These are phyloP conservation scores for Ichneumon xanthorius DNA, from an alignment of 2,888 invertebrate species.

Conservation along the genomic window DNA sequence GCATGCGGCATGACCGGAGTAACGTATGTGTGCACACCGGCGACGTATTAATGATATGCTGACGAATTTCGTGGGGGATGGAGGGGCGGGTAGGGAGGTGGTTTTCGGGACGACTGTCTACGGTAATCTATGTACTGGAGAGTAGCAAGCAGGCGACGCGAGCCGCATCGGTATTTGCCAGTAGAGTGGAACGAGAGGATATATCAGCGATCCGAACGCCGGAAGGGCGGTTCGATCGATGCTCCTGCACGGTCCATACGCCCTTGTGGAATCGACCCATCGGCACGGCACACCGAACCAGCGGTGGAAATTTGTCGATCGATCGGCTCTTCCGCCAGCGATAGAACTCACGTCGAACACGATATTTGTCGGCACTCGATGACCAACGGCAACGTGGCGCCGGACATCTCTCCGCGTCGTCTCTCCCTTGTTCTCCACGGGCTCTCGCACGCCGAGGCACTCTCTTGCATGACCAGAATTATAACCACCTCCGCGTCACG, in stretches of 20 bases:
- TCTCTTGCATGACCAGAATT: slow-evolving; percentile 9
- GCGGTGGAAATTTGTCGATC: slow-evolving; percentile 25
- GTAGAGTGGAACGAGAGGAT: slow-evolving; percentile 22
- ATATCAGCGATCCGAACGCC: neutral
- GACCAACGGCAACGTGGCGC: slow-evolving; percentile 55
- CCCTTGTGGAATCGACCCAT: too few relatives aligned
- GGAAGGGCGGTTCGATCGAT: too few relatives aligned
- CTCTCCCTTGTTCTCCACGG: neutral
- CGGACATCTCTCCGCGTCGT: slow-evolving; percentile 37
- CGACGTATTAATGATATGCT: slow-evolving; percentile 66
- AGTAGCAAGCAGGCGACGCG: slow-evolving; percentile 12
- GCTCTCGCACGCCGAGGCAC: neutral
- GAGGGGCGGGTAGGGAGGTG: slow-evolving; percentile 5
- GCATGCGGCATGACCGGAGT: slow-evolving; percentile 19
- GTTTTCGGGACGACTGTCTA: slow-evolving; percentile 36
- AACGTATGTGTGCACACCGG: slow-evolving; percentile 17
- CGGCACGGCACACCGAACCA: neutral
- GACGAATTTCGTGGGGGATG: slow-evolving; percentile 53
- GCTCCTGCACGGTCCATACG: too few relatives aligned
- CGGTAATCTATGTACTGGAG: slow-evolving; percentile 54
- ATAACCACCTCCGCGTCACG: slow-evolving; percentile 43
- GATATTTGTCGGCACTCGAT: slow-evolving; percentile 65
- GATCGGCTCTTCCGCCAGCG: slow-evolving; percentile 23
- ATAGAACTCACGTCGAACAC: slow-evolving; percentile 57
- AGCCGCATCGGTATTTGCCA: neutral